These are phyloP conservation scores for Chitala chitala DNA, from an alignment of 2,113 vertebrate genomes.

Conservation along the genomic window DNA sequence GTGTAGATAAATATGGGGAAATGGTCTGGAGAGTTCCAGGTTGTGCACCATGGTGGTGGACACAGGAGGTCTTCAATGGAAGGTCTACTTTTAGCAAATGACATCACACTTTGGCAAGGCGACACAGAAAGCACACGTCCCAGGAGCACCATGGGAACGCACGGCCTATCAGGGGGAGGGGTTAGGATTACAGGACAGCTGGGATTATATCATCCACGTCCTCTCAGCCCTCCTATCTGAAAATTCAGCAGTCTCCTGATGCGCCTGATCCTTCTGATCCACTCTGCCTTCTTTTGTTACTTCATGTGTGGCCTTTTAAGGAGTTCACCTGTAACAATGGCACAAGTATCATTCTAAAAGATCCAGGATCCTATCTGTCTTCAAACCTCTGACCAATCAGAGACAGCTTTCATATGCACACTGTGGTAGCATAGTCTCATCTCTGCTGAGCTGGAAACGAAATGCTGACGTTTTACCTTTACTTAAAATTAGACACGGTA, in stretches of 20 bases:
- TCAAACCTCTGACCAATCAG: neutral
- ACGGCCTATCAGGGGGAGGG: neutral
- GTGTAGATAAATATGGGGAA: neutral
- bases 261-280: neutral
- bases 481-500: too few relatives aligned
- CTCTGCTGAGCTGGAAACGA: too few relatives aligned
- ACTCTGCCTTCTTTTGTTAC: neutral
- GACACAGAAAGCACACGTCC: slow-evolving; percentile 31
- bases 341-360: too few relatives aligned
- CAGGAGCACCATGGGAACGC: neutral
- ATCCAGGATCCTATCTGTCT: neutral
- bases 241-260: too few relatives aligned
- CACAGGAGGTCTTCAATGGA: slow-evolving; percentile 23
- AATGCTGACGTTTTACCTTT: neutral
- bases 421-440: too few relatives aligned
- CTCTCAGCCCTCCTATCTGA: too few relatives aligned
- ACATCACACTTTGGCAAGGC: slow-evolving; percentile 42
- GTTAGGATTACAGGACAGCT: neutral
- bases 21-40: too few relatives aligned
- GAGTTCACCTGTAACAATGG: neutral
- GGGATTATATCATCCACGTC: neutral
- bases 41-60: too few relatives aligned
- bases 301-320: neutral
- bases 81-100: slow-evolving; percentile 39
- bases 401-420: too few relatives aligned